Evolutionary conservation across 2,888 invertebrate species (phyloP).

Genomic region (Sesamia inferens): DNA sequence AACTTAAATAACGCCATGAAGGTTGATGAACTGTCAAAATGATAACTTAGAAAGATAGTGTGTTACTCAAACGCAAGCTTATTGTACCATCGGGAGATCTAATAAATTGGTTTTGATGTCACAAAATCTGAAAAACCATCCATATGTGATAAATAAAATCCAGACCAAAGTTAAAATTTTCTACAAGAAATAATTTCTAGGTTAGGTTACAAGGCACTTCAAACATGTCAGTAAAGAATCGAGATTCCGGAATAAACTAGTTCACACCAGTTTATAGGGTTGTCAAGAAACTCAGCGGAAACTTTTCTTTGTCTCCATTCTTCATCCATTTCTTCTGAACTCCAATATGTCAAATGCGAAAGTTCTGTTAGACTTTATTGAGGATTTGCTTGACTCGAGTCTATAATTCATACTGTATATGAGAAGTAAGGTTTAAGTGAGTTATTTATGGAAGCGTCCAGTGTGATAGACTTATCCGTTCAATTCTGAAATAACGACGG

Average conservation of each 20-base stretch:
- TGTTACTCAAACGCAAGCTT: not conserved
- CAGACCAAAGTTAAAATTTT: not conserved
- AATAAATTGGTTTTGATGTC: not conserved
- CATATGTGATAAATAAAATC: not conserved
- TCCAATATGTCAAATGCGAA: slow-evolving; percentile 65
- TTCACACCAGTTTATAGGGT: slow-evolving; percentile 57
- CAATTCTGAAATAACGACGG: not conserved
- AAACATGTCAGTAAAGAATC: slow-evolving; percentile 46
- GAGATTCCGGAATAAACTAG: slow-evolving; percentile 60
- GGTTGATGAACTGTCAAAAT: not conserved
- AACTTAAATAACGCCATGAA: not conserved
- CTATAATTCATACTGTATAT: slow-evolving; percentile 50
- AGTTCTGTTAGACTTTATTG: slow-evolving; percentile 55
- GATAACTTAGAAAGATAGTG: not conserved
- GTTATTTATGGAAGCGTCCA: slow-evolving; percentile 28
- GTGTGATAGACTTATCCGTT: slow-evolving; percentile 11
- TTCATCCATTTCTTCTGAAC: slow-evolving; percentile 53
- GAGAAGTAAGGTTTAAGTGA: slow-evolving; percentile 20
- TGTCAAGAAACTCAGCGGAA: slow-evolving; percentile 51
- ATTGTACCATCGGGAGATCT: not conserved
- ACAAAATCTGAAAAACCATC: not conserved
- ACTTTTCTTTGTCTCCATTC: slow-evolving; percentile 58
- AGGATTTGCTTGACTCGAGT: slow-evolving; percentile 42
- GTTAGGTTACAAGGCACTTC: slow-evolving; percentile 36
- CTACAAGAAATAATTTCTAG: slow-evolving; percentile 23